Conservation (phyloP, 2,113 vertebrate genomes). For the Oophaga pumilio region DNA sequence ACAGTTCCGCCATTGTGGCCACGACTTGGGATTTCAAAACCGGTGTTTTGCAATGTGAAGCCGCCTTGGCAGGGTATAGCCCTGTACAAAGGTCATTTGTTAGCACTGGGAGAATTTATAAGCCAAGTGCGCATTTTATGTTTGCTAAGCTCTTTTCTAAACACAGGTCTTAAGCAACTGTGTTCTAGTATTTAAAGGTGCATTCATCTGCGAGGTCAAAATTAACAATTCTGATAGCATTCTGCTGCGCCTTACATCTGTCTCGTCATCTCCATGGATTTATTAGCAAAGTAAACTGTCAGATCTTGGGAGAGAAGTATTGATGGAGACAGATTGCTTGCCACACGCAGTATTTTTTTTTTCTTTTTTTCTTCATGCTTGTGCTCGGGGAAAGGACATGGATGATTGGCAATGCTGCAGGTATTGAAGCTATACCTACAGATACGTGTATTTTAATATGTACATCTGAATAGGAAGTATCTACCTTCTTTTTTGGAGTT, state of each 20-base stretch:
- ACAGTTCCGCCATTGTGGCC: slow-evolving; percentile 51
- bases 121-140: slow-evolving; percentile 44
- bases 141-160: slow-evolving; percentile 50
- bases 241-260: slow-evolving; percentile 16
- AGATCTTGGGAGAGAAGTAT: slow-evolving; percentile 15
- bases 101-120: slow-evolving; percentile 43
- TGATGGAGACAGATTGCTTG: slow-evolving; percentile 21
- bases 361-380: neutral
- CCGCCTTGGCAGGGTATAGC: slow-evolving; percentile 51
- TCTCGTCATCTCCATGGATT: slow-evolving; percentile 29
- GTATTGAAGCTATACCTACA: neutral
- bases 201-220: slow-evolving; percentile 35
- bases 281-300: slow-evolving; percentile 17
- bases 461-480: too few relatives aligned
- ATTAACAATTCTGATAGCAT: slow-evolving; percentile 15
- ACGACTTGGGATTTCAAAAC: slow-evolving; percentile 33
- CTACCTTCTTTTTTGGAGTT: too few relatives aligned
- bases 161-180: slow-evolving; percentile 47
- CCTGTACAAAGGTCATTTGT: slow-evolving; percentile 55
- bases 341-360: neutral
- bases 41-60: slow-evolving; percentile 53
- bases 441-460: too few relatives aligned
- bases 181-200: slow-evolving; percentile 44
- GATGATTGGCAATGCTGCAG: neutral
- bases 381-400: neutral